phyloP scores from a whole-genome alignment of 2,113 vertebrate species.

The Benitochromis conjunctus region DNA sequence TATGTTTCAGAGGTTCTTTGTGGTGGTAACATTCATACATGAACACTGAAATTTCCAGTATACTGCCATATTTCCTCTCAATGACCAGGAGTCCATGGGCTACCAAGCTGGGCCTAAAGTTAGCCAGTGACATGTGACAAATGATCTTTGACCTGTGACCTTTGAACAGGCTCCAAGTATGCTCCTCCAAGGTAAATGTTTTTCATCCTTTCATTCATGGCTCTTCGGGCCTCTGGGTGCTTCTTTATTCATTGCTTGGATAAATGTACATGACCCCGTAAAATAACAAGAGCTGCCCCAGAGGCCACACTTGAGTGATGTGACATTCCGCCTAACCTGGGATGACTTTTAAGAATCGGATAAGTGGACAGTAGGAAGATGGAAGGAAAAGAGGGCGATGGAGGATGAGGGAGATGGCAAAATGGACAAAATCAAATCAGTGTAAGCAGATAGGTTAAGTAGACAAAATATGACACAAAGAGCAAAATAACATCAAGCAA shows the following conservation, averaged over 20 bases:
- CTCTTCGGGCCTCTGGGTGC: slow-evolving; percentile 17
- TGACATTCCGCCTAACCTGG: slow-evolving; percentile 67
- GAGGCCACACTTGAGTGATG: slow-evolving; percentile 59
- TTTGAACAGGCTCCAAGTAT: slow-evolving; percentile 23
- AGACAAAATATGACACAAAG: slow-evolving; percentile 12
- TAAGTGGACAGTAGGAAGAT: slow-evolving; percentile 45
- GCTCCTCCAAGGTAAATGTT: slow-evolving; percentile 30
- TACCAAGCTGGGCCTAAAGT: slow-evolving; percentile 7
- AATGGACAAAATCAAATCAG: slow-evolving; percentile 60
- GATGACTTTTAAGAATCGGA: slow-evolving; percentile 63
- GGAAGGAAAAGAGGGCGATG: background rate
- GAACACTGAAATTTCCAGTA: background rate
- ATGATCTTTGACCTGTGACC: slow-evolving; percentile 28
- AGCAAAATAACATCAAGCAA: background rate
- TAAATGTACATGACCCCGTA: slow-evolving; percentile 67
- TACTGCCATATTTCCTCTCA: background rate
- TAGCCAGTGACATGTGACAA: background rate
- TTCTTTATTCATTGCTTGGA: slow-evolving; percentile 61
- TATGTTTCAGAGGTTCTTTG: background rate
- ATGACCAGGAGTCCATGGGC: background rate
- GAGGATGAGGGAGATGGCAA: background rate
- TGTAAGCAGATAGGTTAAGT: slow-evolving; percentile 51
- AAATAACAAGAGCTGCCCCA: slow-evolving; percentile 61
- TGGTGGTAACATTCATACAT: background rate
- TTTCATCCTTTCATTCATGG: background rate